A percentile compares a stretch with the other conserved stretches of the same genome.
phyloP scores from a whole-genome alignment of 2,888 invertebrate species.

The Drosophila nr. fundita region DNA sequence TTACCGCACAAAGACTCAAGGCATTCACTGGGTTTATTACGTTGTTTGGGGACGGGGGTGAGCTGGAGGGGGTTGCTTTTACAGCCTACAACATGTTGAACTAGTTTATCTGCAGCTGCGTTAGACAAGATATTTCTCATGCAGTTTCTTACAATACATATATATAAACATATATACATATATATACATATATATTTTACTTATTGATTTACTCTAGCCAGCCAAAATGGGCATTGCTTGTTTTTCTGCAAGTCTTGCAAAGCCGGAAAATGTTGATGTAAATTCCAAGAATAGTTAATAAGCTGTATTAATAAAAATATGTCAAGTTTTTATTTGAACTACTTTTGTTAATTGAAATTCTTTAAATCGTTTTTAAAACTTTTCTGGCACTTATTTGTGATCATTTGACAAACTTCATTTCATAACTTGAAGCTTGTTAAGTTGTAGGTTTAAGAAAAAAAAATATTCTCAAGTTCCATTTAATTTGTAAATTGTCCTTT shows the following conservation, averaged over 20 bases:
- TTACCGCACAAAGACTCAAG: conserved; percentile 46
- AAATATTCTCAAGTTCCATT: neutral
- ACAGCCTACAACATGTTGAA: conserved; percentile 70
- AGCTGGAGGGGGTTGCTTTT: conserved; percentile 7
- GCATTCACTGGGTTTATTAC: neutral
- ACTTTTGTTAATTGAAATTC: neutral
- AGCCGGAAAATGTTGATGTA: neutral
- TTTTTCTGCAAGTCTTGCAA: conserved; percentile 5
- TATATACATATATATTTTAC: conserved; percentile 17
- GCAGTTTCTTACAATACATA: conserved; percentile 24
- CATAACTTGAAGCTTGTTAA: neutral
- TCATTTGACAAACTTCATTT: neutral
- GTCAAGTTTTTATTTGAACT: neutral
- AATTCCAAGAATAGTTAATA: neutral
- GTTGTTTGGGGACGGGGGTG: neutral
- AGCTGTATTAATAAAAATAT: neutral
- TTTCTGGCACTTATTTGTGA: neutral
- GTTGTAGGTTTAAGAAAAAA: neutral
- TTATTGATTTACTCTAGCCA: conserved; percentile 23
- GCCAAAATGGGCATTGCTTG: conserved; percentile 8
- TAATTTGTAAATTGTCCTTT: neutral
- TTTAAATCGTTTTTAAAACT: neutral
- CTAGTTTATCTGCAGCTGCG: conserved; percentile 75
- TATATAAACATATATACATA: neutral
- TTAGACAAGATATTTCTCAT: conserved; percentile 38